Evolutionary conservation across 2,113 vertebrate species (phyloP).

Genomic region (Azemiops feae): DNA sequence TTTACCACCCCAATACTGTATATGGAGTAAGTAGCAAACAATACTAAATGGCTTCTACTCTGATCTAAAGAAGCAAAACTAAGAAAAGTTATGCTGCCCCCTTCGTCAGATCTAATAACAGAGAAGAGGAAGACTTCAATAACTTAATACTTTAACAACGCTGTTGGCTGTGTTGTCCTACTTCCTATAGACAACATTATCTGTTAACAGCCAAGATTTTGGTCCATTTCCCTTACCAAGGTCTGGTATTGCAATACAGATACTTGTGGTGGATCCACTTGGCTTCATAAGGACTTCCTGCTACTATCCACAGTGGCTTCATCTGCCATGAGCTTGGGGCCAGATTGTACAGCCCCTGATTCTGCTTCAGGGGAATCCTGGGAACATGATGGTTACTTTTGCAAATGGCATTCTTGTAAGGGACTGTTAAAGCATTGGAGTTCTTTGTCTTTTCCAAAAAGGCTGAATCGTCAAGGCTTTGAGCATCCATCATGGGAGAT

Average conservation of each 20-base stretch:
- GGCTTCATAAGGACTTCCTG: constrained; percentile 41
- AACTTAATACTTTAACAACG: background rate
- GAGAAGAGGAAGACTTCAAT: background rate
- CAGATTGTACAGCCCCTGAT: background rate
- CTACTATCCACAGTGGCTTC: constrained; percentile 19
- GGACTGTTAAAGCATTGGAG: no score
- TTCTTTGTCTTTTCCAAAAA: background rate
- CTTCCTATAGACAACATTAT: background rate
- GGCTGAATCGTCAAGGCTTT: background rate
- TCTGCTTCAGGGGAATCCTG: background rate
- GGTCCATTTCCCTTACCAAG: constrained; percentile 53
- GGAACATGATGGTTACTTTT: background rate
- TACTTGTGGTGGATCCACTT: constrained; percentile 57
- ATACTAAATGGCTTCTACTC: background rate
- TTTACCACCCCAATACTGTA: background rate
- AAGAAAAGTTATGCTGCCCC: background rate
- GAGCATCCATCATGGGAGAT: background rate
- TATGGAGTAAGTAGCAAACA: background rate
- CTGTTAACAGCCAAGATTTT: background rate
- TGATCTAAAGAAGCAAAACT: background rate
- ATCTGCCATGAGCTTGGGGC: background rate
- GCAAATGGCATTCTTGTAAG: background rate
- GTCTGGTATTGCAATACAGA: constrained; percentile 57
- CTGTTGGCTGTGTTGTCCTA: background rate
- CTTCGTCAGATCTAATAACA: background rate